These are phyloP conservation scores for Nematopogon swammerdamellus DNA, from an alignment of 2,888 invertebrate species.

Conservation along the genomic window DNA sequence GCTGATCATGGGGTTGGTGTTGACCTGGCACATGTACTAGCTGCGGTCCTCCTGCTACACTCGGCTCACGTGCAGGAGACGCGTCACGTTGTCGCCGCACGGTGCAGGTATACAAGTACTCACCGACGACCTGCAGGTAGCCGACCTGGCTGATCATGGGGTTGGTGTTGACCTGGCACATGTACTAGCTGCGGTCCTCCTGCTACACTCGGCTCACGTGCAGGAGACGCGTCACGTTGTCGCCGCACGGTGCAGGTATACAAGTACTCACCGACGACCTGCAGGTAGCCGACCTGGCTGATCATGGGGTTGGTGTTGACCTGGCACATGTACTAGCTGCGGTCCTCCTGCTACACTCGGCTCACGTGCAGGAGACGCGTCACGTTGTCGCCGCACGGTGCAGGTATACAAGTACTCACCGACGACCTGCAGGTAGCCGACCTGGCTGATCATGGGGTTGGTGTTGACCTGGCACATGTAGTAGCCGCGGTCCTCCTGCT, in stretches of 20 bases:
- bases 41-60: slow-evolving; percentile 81
- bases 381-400: slow-evolving; percentile 84
- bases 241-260: slow-evolving; percentile 60
- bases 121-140: slow-evolving; percentile 83
- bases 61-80: slow-evolving; percentile 74
- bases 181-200: slow-evolving; percentile 75
- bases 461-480: slow-evolving; percentile 91
- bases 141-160: slow-evolving; percentile 86
- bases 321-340: slow-evolving; percentile 77
- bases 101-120: slow-evolving; percentile 42
- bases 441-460: slow-evolving; percentile 93
- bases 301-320: slow-evolving; percentile 80
- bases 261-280: slow-evolving; percentile 76
- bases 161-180: slow-evolving; percentile 74
- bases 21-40: slow-evolving; percentile 72
- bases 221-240: slow-evolving; percentile 76
- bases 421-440: slow-evolving; percentile 89
- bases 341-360: slow-evolving; percentile 75
- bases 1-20: slow-evolving; percentile 81
- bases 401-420: no score
- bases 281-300: slow-evolving; percentile 77
- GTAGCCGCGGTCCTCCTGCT: slow-evolving; percentile 87
- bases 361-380: slow-evolving; percentile 78
- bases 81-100: slow-evolving; percentile 78
- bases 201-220: slow-evolving; percentile 79